Base-by-base conservation (phyloP, 1,140 invertebrate species). In the Cydia amplana region DNA sequence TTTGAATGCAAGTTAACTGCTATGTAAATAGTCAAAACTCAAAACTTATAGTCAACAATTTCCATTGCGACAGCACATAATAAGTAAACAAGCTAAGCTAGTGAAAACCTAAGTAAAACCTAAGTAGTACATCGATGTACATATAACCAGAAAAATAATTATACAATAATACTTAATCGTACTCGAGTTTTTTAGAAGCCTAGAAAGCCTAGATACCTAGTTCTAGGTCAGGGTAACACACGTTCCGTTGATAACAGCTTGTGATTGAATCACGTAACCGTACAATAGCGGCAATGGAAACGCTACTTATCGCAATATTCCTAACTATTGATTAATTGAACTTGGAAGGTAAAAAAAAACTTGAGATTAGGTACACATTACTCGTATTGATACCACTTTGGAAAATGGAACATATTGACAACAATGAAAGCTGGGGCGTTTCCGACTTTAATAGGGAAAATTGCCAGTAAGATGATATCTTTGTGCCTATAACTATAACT, bases 161-260 rank as follows among this genome's bases (percentile, higher is more conserved):
- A 1, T 9, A 40, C 2, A 40, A 40, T 9, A 10, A 40, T 9
- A 40, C 9, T 40, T 9, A 40, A 40, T 10, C 36, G 0, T 1
- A 7, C 32, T 40, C 0, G 36, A 40, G 7, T 40, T 40, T 4
- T 40, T 40, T 40, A 40, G 0, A 9, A 18, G 49, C 7, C 49
- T 6, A 32, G 23, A 36, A 67, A 32, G 64, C 4, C 23, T 67
- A 67, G 28, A 67, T 28, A 60, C 55, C 55, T 46, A 23, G 55
- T n/a, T 12, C 55, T n/a, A 60, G 55, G 55, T 60, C 55, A 67
- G 14, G 64, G 64, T 18, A 36, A 32, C 64, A 67, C 64, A 67
- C 64, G 64, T 67, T 32, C 64, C 14, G 23, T 32, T 16, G 64
- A 67, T 67, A 67, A 32, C 28, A 36, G 28, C 14, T 28, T 3